Conservation (phyloP, 2,888 invertebrate species). For the Aromia moschata region DNA sequence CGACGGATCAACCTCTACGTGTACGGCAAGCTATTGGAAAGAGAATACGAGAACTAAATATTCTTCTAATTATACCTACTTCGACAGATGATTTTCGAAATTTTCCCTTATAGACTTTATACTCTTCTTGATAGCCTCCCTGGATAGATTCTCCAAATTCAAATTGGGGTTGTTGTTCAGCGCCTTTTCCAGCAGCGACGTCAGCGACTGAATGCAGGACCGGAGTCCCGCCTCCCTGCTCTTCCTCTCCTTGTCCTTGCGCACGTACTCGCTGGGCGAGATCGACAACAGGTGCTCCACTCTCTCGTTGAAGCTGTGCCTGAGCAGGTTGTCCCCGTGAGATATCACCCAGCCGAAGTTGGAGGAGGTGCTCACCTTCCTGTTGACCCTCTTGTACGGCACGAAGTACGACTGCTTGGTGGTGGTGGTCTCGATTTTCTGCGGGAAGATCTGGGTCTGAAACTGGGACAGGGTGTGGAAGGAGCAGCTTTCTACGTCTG, state of each 20-base stretch:
- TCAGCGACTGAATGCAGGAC: constrained; percentile 53
- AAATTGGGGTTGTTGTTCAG: constrained; percentile 31
- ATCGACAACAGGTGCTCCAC: constrained; percentile 51
- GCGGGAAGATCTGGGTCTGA: constrained; percentile 38
- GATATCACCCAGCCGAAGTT: constrained; percentile 43
- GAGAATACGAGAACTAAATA: too few relatives aligned
- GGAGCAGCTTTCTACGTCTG: constrained; percentile 37
- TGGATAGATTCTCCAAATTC: constrained; percentile 42
- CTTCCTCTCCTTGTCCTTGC: constrained; percentile 53
- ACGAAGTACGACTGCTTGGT: constrained; percentile 32
- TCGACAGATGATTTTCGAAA: constrained; percentile 39
- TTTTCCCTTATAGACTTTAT: constrained; percentile 42
- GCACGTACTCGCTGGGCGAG: constrained; percentile 55
- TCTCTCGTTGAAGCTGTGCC: constrained; percentile 39
- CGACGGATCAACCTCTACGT: too few relatives aligned
- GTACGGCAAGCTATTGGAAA: too few relatives aligned
- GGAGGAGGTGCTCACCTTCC: constrained; percentile 33
- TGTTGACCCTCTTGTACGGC: constrained; percentile 32
- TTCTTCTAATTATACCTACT: too few relatives aligned
- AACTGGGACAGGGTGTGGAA: constrained; percentile 41
- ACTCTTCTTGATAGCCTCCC: constrained; percentile 48
- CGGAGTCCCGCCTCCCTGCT: constrained; percentile 50
- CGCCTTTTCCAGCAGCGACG: constrained; percentile 52
- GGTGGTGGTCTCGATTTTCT: constrained; percentile 38
- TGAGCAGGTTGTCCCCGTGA: constrained; percentile 31